Percentiles rank a stretch among this genome's conserved stretches.
These are phyloP conservation scores for Amiota mariae DNA, from an alignment of 2,888 invertebrate genomes.

Conservation along the genomic window DNA sequence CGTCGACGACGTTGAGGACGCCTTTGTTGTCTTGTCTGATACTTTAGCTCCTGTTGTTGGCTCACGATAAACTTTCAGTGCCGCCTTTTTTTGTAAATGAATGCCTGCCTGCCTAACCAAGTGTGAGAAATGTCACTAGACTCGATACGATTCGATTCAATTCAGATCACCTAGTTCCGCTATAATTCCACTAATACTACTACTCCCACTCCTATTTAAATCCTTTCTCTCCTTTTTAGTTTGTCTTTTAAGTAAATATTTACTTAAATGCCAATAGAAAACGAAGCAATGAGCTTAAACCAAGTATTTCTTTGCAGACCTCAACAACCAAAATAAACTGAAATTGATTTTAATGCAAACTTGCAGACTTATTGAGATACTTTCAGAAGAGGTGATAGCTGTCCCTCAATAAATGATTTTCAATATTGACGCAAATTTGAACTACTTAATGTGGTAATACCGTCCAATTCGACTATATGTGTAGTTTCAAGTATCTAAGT, in stretches of 20 bases:
- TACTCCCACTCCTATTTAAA: slow-evolving; percentile 7
- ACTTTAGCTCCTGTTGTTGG: slow-evolving; percentile 15
- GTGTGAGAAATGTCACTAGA: slow-evolving; percentile 25
- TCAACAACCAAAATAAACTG: slow-evolving; percentile 10
- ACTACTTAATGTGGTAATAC: background rate
- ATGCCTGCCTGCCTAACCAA: slow-evolving; percentile 10
- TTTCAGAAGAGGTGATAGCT: background rate
- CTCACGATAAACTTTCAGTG: background rate
- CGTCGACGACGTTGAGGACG: background rate
- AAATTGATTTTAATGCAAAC: slow-evolving; percentile 16
- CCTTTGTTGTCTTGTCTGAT: background rate
- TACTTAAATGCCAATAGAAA: slow-evolving; percentile 14
- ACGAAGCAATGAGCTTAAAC: background rate
- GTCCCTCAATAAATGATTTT: slow-evolving; percentile 7
- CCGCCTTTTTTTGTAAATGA: background rate
- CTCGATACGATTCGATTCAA: slow-evolving; percentile 6
- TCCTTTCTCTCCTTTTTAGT: slow-evolving; percentile 6
- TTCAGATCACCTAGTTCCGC: background rate
- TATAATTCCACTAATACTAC: background rate
- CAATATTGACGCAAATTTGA: slow-evolving; percentile 19
- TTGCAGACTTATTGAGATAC: slow-evolving; percentile 19
- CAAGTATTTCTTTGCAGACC: background rate
- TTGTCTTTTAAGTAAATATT: slow-evolving; percentile 23
- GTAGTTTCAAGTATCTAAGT: slow-evolving; percentile 2
- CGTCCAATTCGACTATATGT: background rate